Conservation (phyloP, 2,888 invertebrate species). For the Melanotus villosus region DNA sequence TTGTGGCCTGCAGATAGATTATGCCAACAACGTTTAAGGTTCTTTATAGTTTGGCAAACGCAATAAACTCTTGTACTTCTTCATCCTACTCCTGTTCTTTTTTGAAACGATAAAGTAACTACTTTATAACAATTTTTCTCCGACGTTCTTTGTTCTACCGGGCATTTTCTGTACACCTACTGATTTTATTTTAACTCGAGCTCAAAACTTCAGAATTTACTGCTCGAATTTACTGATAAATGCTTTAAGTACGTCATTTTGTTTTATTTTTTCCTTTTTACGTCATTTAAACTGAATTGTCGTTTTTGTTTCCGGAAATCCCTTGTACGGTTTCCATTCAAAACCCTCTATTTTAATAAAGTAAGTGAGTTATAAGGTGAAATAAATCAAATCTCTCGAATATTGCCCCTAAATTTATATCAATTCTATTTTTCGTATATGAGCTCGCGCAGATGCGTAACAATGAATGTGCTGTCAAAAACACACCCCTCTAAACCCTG, state of each 20-base stretch:
- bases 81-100: slow-evolving; percentile 25
- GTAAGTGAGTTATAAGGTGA: slow-evolving; percentile 27
- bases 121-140: slow-evolving; percentile 30
- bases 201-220: neutral
- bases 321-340: neutral
- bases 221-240: neutral
- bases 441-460: slow-evolving; percentile 46
- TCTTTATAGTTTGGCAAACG: slow-evolving; percentile 42
- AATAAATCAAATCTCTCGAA: slow-evolving; percentile 44
- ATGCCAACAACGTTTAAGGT: slow-evolving; percentile 42
- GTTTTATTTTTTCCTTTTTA: too few relatives aligned
- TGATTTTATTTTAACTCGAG: neutral
- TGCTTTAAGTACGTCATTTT: neutral
- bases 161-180: neutral
- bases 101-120: slow-evolving; percentile 31
- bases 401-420: slow-evolving; percentile 47
- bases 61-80: slow-evolving; percentile 36
- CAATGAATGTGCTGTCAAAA: slow-evolving; percentile 47
- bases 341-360: slow-evolving; percentile 13
- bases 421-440: slow-evolving; percentile 46
- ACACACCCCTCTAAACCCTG: slow-evolving; percentile 38
- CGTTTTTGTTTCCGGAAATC: too few relatives aligned
- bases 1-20: slow-evolving; percentile 41
- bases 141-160: neutral
- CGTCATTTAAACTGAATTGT: too few relatives aligned